Percentiles rank a stretch among this genome's conserved stretches.
These are phyloP conservation scores for Junco hyemalis DNA, from an alignment of 2,113 vertebrate species.

Conservation along the genomic window DNA sequence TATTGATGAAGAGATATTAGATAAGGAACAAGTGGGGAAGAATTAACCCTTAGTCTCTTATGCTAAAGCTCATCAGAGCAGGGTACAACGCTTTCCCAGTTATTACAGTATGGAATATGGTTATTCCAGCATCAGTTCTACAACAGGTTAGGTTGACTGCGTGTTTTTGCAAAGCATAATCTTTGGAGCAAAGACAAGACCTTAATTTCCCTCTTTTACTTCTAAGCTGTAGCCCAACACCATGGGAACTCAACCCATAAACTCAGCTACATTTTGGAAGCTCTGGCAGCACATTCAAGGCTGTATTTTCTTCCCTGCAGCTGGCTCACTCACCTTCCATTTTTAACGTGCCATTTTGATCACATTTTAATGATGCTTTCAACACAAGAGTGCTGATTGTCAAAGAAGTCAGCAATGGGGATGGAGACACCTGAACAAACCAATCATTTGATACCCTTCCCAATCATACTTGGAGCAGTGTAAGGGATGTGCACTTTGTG, in stretches of 20 bases:
- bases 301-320: not conserved
- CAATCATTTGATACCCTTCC: not conserved
- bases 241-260: not conserved
- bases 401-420: not conserved
- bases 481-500: not conserved
- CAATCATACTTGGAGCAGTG: not conserved
- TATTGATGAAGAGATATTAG: not conserved
- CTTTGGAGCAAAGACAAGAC: not conserved
- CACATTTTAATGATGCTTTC: not conserved
- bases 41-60: not conserved
- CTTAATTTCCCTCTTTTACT: not conserved
- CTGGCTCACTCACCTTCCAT: not conserved
- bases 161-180: not conserved
- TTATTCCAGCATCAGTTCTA: not conserved
- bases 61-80: not conserved
- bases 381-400: not conserved
- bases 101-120: not conserved
- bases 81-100: not conserved
- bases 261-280: not conserved
- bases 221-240: not conserved
- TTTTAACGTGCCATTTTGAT: not conserved
- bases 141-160: not conserved
- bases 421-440: not conserved
- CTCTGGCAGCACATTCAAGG: not conserved
- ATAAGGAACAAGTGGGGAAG: not conserved